Percentiles rank a stretch among this genome's conserved stretches.
phyloP scores from a whole-genome alignment of 2,113 vertebrate genomes.

The Eupsittula cactorum region DNA sequence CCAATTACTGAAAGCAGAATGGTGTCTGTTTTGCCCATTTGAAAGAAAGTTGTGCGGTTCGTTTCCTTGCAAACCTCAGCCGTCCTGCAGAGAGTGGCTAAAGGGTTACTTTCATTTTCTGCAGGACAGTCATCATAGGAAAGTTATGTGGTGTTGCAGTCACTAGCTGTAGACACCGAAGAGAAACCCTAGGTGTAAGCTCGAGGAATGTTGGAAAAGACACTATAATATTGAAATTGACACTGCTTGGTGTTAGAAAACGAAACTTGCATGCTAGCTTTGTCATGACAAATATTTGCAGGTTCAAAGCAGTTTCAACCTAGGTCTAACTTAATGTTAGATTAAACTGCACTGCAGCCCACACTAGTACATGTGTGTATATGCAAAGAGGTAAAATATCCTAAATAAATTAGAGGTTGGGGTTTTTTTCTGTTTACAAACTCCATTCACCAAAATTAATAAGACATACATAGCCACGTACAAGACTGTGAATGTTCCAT shows the following conservation, averaged over 20 bases:
- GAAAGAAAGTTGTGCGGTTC: neutral
- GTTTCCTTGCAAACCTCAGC: neutral
- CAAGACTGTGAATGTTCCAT: neutral
- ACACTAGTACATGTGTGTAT: accelerated
- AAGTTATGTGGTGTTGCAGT: neutral
- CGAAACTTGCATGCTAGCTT: neutral
- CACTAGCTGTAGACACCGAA: neutral
- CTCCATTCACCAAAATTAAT: neutral
- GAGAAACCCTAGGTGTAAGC: neutral
- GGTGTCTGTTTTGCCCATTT: neutral
- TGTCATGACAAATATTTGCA: neutral
- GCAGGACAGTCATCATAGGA: neutral
- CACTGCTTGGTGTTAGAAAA: neutral
- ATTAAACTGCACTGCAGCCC: neutral
- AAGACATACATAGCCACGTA: neutral
- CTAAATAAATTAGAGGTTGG: neutral
- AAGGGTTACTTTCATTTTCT: slow-evolving; percentile 22
- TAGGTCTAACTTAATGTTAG: neutral
- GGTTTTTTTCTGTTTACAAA: neutral
- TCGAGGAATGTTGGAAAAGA: neutral
- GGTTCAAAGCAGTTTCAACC: neutral
- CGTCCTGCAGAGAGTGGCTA: neutral
- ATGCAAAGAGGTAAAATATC: neutral
- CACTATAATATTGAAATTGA: neutral
- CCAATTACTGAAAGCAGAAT: neutral